Evolutionary conservation across 1,140 invertebrate genomes (phyloP), one percentile per base, ranked within the genome.

Genomic region (Sycophaga agraensis): DNA sequence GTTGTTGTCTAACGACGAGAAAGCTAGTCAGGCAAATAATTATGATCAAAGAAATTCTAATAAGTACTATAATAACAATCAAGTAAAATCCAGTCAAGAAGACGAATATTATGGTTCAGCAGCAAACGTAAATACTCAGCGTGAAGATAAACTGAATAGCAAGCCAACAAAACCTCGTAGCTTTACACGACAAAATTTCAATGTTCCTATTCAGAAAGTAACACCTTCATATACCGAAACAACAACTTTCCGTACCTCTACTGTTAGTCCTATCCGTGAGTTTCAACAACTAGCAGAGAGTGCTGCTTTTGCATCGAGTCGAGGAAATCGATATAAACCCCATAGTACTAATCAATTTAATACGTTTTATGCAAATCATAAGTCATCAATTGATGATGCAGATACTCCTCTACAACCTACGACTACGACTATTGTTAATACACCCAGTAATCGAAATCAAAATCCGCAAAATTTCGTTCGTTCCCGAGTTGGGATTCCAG

Each of bases 231-330:
- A 80, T 24, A 79, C 73, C 3, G 79, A 80, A 57, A 74, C 77
- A 0, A 79, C 77, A 12, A 80, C 76, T 0, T 79, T 80, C 51
- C 66, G 77, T 54, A 78, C 73, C 0, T 73, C 73, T 1, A 79
- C 75, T 12, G 14, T 67, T 5, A 72, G 50, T 56, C 71, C 79
- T 17, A 43, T 75, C 11, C 84, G 80, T 64, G 90, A 92, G 72
- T 85, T 84, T 53, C 90, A 92, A 74, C 83, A 88, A 2, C 83
- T 86, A 0, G 87, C 90, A 2, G 91, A 92, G 75, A 88, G 86
- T 2, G 87, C 88, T 0, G 88, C 88, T 0, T 90, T 90, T 69
- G 85, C 87, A 0, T 85, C 85, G 24, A 86, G 78, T n/a, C 76
- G 82, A 14, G 73, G 72, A 7, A 81, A 80, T 65, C 72, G 74